Evolutionary conservation across 2,888 invertebrate genomes (phyloP).

Genomic region (Rhodophaea formosa): DNA sequence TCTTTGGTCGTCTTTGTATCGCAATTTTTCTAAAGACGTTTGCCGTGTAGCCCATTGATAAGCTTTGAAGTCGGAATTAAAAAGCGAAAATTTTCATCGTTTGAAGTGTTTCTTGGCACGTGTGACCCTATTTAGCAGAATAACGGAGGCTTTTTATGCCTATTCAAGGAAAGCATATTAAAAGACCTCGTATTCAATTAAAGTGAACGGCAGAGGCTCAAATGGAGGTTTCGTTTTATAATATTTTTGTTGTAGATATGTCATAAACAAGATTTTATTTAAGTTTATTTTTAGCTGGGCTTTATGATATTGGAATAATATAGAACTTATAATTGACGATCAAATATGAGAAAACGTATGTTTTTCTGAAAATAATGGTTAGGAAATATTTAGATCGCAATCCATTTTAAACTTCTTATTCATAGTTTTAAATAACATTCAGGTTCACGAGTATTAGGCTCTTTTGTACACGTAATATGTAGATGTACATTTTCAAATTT

Average conservation of each 20-base stretch:
- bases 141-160: slow-evolving; percentile 11
- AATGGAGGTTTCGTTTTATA: neutral
- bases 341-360: no score
- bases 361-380: no score
- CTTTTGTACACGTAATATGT: no score
- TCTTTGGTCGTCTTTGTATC: slow-evolving; percentile 34
- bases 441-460: no score
- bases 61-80: slow-evolving; percentile 52
- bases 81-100: slow-evolving; percentile 39
- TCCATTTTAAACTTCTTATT: no score
- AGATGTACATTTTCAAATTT: no score
- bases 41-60: slow-evolving; percentile 37
- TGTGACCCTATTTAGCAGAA: slow-evolving; percentile 28
- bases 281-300: neutral
- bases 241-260: neutral
- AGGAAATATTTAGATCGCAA: no score
- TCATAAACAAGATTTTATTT: neutral
- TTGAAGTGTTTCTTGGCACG: slow-evolving; percentile 50
- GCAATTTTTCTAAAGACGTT: slow-evolving; percentile 36
- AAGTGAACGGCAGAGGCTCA: neutral
- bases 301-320: neutral
- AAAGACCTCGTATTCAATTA: slow-evolving; percentile 10
- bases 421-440: no score
- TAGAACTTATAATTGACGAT: no score
- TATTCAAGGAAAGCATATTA: neutral